Percentiles rank a stretch among this genome's conserved stretches.
Evolutionary conservation across 2,888 invertebrate species (phyloP).

Genomic region (Leptinotarsa rubiginosa): DNA sequence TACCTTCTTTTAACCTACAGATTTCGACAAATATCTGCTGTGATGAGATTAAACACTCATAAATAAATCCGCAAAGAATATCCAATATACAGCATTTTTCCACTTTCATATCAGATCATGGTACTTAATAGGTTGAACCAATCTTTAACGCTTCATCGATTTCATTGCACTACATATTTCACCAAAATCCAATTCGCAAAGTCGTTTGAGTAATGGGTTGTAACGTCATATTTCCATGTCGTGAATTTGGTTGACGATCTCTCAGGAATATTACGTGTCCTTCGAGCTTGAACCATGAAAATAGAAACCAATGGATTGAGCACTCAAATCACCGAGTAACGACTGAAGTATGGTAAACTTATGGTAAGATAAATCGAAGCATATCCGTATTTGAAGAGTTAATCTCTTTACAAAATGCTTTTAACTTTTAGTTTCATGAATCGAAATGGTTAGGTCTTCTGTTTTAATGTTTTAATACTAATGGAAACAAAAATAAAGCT

Average conservation of each 20-base stretch:
- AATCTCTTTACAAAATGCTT: too few relatives aligned
- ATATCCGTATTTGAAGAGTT: too few relatives aligned
- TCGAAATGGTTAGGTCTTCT: too few relatives aligned
- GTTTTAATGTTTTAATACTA: too few relatives aligned
- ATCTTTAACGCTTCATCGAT: conserved; percentile 3
- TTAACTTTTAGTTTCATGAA: too few relatives aligned
- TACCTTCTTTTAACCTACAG: background rate
- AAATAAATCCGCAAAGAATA: background rate
- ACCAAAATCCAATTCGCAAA: background rate
- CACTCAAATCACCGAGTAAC: too few relatives aligned
- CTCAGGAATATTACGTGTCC: too few relatives aligned
- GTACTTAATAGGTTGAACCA: background rate
- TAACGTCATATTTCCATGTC: background rate
- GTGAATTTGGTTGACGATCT: background rate
- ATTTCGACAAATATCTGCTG: background rate
- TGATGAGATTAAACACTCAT: background rate
- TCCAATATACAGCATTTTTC: background rate
- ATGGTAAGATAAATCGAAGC: too few relatives aligned
- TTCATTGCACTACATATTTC: background rate
- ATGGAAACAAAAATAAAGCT: too few relatives aligned
- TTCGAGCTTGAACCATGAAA: too few relatives aligned
- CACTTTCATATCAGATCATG: background rate
- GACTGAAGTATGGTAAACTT: too few relatives aligned
- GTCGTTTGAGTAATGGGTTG: background rate
- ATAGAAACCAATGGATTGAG: too few relatives aligned